phyloP scores from a whole-genome alignment of 2,797 vertebrate species.

The Vespertilio murinus region DNA sequence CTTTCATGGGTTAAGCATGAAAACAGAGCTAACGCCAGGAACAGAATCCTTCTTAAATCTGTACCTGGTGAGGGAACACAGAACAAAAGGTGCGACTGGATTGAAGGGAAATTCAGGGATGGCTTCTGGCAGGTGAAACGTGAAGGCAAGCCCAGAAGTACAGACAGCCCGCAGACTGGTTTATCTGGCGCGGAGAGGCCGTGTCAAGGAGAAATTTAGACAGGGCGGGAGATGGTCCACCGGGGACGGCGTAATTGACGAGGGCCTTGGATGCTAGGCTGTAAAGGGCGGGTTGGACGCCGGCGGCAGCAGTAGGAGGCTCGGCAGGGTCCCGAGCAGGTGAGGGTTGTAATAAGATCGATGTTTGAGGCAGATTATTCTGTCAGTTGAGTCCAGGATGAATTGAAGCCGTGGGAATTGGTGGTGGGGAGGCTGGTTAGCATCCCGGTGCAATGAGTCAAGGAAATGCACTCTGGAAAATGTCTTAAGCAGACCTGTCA shows the following conservation, averaged over 20 bases:
- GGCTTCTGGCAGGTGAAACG: background rate
- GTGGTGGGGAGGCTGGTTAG: constrained; percentile 56
- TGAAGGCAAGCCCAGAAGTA: background rate
- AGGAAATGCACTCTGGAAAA: constrained; percentile 63
- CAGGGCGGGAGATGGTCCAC: background rate
- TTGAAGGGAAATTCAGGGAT: background rate
- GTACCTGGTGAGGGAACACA: background rate
- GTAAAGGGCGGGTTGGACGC: background rate
- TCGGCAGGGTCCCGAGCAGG: constrained; percentile 31
- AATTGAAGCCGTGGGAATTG: constrained; percentile 64
- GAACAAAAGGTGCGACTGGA: background rate
- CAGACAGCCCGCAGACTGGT: background rate
- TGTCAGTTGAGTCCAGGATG: constrained; percentile 62
- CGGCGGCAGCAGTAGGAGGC: background rate
- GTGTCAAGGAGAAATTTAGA: background rate
- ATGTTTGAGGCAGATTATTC: constrained; percentile 68
- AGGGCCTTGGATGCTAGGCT: background rate
- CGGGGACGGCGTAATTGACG: background rate
- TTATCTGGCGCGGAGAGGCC: constrained; percentile 14
- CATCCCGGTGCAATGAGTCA: constrained; percentile 30
- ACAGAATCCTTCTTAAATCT: background rate
- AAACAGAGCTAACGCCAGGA: background rate
- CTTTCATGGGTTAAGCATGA: background rate
- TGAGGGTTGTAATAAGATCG: constrained; percentile 62
- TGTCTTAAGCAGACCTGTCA: constrained; percentile 64